phyloP scores from a whole-genome alignment of 2,888 invertebrate genomes.

The Thymelicus sylvestris region DNA sequence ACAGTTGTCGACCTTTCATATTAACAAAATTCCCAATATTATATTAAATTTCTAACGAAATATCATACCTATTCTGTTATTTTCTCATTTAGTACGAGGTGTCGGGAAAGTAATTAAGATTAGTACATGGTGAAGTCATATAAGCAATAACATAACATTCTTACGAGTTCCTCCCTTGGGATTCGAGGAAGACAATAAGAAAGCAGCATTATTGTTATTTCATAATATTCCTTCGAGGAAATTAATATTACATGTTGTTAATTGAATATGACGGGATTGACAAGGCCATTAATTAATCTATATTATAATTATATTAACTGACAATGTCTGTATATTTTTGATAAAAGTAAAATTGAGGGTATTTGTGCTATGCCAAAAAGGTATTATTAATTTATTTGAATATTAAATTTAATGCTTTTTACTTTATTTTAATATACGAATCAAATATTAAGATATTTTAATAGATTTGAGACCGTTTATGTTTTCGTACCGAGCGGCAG shows the following conservation, averaged over 20 bases:
- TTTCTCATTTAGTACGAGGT: slow-evolving; percentile 17
- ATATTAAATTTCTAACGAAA: slow-evolving; percentile 21
- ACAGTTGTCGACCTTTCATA: slow-evolving; percentile 1
- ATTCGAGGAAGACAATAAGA: background rate
- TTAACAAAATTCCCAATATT: slow-evolving; percentile 28
- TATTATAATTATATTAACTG: too few species aligned
- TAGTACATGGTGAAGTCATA: background rate
- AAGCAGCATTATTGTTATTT: background rate
- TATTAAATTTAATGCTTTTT: too few species aligned
- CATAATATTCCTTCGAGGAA: background rate
- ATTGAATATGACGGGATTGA: background rate
- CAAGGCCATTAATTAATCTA: background rate
- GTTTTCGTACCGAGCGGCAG: too few species aligned
- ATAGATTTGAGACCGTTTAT: too few species aligned
- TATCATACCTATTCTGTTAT: slow-evolving; percentile 19
- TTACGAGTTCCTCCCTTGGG: background rate
- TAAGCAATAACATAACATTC: slow-evolving; percentile 3
- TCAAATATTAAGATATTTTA: too few species aligned
- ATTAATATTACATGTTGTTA: too few species aligned
- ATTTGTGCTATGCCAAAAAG: too few species aligned
- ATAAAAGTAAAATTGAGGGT: too few species aligned
- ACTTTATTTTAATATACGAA: too few species aligned
- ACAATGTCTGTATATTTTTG: too few species aligned
- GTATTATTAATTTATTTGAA: too few species aligned
- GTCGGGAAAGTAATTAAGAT: background rate